phyloP scores from a whole-genome alignment of 2,113 vertebrate species.

The Toxostoma redivivum region DNA sequence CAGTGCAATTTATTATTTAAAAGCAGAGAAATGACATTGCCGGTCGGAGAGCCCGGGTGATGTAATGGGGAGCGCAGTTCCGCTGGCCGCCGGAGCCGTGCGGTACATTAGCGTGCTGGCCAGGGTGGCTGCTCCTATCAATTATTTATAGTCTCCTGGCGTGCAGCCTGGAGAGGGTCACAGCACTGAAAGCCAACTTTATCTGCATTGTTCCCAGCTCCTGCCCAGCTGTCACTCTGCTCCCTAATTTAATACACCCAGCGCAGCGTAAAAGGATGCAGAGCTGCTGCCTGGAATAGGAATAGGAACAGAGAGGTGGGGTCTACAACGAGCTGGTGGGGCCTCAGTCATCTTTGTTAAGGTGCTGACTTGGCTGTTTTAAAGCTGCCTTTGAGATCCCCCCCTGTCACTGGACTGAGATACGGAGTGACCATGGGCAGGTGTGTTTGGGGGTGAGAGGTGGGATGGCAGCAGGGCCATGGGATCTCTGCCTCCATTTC shows the following conservation, averaged over 20 bases:
- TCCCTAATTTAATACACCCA: constrained; percentile 13
- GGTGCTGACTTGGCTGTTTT: background rate
- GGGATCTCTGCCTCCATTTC: background rate
- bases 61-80: constrained; percentile 57
- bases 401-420: rapidly evolving
- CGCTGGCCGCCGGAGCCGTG: constrained; percentile 24
- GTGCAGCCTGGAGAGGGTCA: constrained; percentile 64
- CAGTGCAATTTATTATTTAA: constrained; percentile 58
- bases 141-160: constrained; percentile 73
- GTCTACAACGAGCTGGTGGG: background rate
- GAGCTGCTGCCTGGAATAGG: constrained; percentile 24
- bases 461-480: rapidly evolving
- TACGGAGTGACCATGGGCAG: rapidly evolving
- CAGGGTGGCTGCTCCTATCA: constrained; percentile 60
- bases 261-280: background rate
- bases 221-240: constrained; percentile 47
- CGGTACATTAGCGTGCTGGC: constrained; percentile 55
- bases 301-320: background rate
- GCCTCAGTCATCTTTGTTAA: background rate
- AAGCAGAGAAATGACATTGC: constrained; percentile 47
- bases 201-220: constrained; percentile 63
- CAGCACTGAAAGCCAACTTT: constrained; percentile 63
- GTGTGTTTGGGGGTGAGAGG: background rate
- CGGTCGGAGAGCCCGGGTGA: constrained; percentile 48
- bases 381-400: background rate